phyloP scores from a whole-genome alignment of 2,113 vertebrate species.

The Vimba vimba region DNA sequence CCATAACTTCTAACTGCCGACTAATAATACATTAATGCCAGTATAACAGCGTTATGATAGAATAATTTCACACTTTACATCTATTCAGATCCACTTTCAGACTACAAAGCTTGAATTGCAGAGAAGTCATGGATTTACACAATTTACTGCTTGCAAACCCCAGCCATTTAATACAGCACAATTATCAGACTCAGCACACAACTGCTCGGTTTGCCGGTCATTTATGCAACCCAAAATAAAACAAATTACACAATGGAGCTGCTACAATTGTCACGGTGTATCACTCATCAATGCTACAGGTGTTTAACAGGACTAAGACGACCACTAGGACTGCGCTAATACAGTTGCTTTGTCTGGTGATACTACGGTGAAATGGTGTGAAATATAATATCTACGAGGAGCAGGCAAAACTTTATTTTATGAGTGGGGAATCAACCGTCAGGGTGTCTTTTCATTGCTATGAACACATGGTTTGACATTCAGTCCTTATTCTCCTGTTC shows the following conservation, averaged over 20 bases:
- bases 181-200: conserved; percentile 48
- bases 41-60: conserved; percentile 3
- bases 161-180: conserved; percentile 50
- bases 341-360: conserved; percentile 45
- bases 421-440: conserved; percentile 7
- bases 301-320: conserved; percentile 53
- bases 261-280: conserved; percentile 48
- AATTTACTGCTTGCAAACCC: conserved; percentile 40
- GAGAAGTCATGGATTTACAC: conserved; percentile 39
- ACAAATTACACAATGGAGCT: conserved; percentile 46
- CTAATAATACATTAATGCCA: conserved; percentile 36
- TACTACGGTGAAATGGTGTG: conserved; percentile 47
- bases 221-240: conserved; percentile 50
- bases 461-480: conserved; percentile 42
- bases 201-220: conserved; percentile 50
- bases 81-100: conserved; percentile 46
- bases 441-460: conserved; percentile 18
- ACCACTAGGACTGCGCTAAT: conserved; percentile 51
- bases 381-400: conserved; percentile 51
- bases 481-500: conserved; percentile 34
- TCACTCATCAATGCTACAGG: conserved; percentile 49
- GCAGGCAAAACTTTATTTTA: conserved; percentile 56
- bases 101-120: conserved; percentile 43
- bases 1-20: neutral
- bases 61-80: conserved; percentile 40